Conservation (phyloP, 1,140 invertebrate species). For the Lucilia cuprina region DNA sequence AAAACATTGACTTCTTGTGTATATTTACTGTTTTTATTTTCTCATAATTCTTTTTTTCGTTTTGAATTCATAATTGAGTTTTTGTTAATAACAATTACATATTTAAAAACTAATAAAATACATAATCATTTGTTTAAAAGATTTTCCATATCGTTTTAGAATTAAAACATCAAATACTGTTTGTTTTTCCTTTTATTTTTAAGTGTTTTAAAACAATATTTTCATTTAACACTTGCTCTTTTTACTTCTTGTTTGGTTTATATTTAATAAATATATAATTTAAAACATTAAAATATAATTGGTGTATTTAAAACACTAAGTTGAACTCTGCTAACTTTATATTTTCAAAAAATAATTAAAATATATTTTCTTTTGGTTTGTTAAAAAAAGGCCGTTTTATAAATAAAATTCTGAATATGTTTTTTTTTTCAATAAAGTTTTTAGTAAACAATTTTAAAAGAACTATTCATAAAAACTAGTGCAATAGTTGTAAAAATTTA, state of each 20-base stretch:
- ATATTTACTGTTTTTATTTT: background rate
- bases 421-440: background rate
- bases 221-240: background rate
- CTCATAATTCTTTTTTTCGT: background rate
- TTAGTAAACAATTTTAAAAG: background rate
- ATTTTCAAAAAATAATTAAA: background rate
- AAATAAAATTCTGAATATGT: background rate
- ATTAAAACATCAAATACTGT: background rate
- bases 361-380: background rate
- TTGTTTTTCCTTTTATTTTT: background rate
- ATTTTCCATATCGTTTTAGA: background rate
- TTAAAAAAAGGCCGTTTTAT: background rate
- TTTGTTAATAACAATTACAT: background rate
- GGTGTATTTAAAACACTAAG: background rate
- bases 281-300: constrained; percentile 9
- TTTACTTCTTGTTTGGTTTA: too few species aligned
- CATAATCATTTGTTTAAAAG: background rate
- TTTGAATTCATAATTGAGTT: background rate
- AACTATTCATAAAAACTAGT: background rate
- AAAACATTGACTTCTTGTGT: too few species aligned
- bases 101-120: constrained; percentile 9
- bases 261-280: background rate
- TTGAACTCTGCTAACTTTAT: background rate
- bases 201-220: background rate
- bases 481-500: background rate